phyloP scores from a whole-genome alignment of 2,113 vertebrate genomes.

The Verasper variegatus region DNA sequence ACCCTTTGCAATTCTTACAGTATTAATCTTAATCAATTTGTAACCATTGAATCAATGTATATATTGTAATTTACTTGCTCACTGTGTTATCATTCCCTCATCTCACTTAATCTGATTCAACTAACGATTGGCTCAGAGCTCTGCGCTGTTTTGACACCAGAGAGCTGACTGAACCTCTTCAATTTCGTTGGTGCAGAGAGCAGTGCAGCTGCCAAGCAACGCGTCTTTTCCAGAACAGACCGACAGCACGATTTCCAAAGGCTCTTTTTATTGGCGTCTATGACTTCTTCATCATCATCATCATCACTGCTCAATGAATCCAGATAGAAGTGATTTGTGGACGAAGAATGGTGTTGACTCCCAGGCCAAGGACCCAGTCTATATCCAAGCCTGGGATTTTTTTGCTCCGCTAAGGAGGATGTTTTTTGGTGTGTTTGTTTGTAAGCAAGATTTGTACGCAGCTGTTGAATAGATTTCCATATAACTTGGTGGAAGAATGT shows the following conservation, averaged over 20 bases:
- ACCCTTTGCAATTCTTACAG: neutral
- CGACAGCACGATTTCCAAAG: neutral
- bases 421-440: neutral
- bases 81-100: neutral
- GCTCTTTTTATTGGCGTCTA: neutral
- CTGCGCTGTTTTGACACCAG: neutral
- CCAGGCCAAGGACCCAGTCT: neutral
- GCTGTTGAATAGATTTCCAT: too few relatives aligned
- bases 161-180: conserved; percentile 3
- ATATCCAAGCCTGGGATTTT: neutral
- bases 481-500: too few relatives aligned
- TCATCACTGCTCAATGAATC: neutral
- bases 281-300: neutral
- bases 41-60: neutral
- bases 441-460: neutral
- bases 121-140: neutral
- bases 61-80: neutral
- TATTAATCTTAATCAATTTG: neutral
- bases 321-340: neutral
- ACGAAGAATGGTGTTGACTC: neutral
- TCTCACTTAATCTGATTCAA: neutral
- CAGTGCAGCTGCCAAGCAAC: conserved; percentile 10
- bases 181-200: neutral
- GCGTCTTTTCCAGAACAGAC: neutral
- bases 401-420: neutral